phyloP scores from a whole-genome alignment of 2,797 vertebrate species.

The Catamblyrhynchus diadema region DNA sequence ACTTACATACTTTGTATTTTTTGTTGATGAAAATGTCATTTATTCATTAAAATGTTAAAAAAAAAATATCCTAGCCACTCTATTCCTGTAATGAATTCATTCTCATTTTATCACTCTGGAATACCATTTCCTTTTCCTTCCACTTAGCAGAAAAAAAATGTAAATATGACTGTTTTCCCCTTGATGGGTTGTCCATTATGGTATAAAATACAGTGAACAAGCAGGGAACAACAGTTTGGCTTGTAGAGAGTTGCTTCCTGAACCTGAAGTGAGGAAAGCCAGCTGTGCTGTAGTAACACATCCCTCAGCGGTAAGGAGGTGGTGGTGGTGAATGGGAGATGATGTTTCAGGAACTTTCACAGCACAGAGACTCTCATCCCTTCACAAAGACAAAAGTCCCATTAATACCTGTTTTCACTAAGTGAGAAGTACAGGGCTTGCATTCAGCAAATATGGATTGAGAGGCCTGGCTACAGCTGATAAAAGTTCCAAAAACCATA shows the following conservation, averaged over 20 bases:
- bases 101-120: not conserved
- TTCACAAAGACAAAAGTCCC: not conserved
- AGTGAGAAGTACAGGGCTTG: not conserved
- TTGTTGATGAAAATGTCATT: not conserved
- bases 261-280: not conserved
- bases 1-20: not conserved
- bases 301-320: not conserved
- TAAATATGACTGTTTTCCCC: not conserved
- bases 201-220: not conserved
- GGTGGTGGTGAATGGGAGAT: not conserved
- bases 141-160: constrained; percentile 6
- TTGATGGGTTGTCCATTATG: not conserved
- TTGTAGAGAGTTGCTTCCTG: not conserved
- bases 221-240: not conserved
- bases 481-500: not conserved
- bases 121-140: constrained; percentile 11
- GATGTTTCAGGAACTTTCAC: not conserved
- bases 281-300: not conserved
- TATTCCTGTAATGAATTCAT: not conserved
- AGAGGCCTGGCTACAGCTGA: not conserved
- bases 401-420: not conserved
- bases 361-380: not conserved
- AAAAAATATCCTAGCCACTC: not conserved
- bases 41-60: not conserved
- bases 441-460: not conserved